phyloP scores from a whole-genome alignment of 2,113 vertebrate genomes.

The Meriones unguiculatus region DNA sequence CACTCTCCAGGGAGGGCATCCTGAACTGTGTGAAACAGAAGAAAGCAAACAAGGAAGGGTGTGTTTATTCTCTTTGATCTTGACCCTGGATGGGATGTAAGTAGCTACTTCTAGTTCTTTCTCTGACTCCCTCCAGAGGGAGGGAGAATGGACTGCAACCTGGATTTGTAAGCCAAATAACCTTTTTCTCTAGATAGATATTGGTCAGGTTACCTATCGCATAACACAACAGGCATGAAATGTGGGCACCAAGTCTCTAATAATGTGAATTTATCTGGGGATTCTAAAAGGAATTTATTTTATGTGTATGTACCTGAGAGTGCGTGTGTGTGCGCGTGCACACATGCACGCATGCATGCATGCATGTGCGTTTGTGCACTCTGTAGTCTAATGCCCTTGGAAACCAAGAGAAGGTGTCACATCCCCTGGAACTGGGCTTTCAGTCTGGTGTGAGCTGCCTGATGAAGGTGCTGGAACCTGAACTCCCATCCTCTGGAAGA shows the following conservation, averaged over 20 bases:
- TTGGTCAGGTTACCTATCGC: background rate
- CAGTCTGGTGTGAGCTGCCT: background rate
- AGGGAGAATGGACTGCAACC: background rate
- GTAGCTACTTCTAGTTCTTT: background rate
- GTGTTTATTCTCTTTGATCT: background rate
- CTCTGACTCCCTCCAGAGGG: too few species aligned
- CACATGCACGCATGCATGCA: background rate
- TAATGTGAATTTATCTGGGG: background rate
- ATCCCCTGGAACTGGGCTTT: background rate
- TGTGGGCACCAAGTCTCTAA: background rate
- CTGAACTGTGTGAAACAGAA: too few species aligned
- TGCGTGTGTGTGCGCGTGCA: background rate
- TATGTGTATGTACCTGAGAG: background rate
- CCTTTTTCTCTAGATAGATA: background rate
- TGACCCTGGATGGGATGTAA: background rate
- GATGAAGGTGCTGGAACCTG: background rate
- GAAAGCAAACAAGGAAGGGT: background rate
- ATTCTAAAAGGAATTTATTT: background rate
- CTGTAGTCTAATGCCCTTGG: background rate
- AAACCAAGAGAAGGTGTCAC: background rate
- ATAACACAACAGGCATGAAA: background rate
- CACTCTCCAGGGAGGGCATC: background rate
- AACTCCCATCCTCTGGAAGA: background rate
- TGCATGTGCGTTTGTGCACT: too few species aligned
- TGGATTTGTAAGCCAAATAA: background rate